phyloP scores from a whole-genome alignment of 2,797 vertebrate genomes.

The Phoxinus dragarum region DNA sequence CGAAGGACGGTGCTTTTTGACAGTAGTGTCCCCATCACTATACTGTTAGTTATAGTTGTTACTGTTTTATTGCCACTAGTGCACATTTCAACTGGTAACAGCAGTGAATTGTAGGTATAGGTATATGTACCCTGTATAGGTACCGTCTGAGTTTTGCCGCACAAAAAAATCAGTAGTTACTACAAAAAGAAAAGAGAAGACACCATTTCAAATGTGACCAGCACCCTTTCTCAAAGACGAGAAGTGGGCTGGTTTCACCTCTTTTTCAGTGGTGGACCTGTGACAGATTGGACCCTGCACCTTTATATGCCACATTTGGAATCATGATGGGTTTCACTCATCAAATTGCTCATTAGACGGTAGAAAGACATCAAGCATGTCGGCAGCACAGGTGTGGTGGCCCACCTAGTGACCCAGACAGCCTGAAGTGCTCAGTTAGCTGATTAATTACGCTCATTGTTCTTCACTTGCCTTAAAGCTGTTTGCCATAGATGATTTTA shows the following conservation, averaged over 20 bases:
- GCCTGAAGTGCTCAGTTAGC: slow-evolving; percentile 51
- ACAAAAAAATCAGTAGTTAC: too few relatives aligned
- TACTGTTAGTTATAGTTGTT: neutral
- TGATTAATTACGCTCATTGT: slow-evolving; percentile 57
- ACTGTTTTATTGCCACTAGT: neutral
- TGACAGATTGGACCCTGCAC: slow-evolving; percentile 55
- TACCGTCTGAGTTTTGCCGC: too few relatives aligned
- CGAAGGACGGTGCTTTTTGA: too few relatives aligned
- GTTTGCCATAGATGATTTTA: slow-evolving; percentile 54
- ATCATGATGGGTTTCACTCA: slow-evolving; percentile 63
- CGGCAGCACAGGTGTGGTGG: slow-evolving; percentile 50
- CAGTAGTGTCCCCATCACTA: too few relatives aligned
- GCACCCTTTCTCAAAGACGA: slow-evolving; percentile 50
- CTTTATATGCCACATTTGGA: slow-evolving; percentile 63
- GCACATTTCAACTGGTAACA: neutral
- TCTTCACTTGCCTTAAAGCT: slow-evolving; percentile 33
- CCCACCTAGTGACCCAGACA: slow-evolving; percentile 46
- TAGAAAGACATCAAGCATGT: slow-evolving; percentile 61
- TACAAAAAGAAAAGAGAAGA: slow-evolving; percentile 5
- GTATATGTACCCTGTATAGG: too few relatives aligned
- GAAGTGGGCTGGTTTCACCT: slow-evolving; percentile 46
- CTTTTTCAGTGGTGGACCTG: slow-evolving; percentile 41
- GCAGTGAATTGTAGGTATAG: neutral
- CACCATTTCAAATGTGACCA: neutral
- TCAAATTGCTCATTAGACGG: slow-evolving; percentile 64